Percentiles rank a stretch among this genome's conserved stretches.
phyloP scores from a whole-genome alignment of 2,113 vertebrate species.

The Galemys pyrenaicus region DNA sequence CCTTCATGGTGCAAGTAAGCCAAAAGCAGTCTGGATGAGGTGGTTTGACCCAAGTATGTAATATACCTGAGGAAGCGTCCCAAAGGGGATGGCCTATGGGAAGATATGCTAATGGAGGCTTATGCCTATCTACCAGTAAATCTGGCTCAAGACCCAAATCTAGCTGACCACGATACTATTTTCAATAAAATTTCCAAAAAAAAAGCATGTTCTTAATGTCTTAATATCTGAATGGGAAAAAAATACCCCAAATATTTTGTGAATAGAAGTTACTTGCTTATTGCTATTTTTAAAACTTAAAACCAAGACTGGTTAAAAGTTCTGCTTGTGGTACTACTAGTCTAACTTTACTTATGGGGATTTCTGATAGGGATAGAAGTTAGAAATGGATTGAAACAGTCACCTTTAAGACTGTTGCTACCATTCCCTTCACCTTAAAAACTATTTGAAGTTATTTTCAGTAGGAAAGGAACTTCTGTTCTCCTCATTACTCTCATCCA shows the following conservation, averaged over 20 bases:
- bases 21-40: not conserved
- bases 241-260: not conserved
- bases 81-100: not conserved
- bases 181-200: not conserved
- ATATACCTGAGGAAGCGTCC: accelerated
- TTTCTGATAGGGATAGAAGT: not conserved
- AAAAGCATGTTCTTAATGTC: not conserved
- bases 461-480: not conserved
- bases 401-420: not conserved
- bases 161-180: not conserved
- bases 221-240: not conserved
- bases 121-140: not conserved
- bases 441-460: not conserved
- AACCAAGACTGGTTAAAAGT: not conserved
- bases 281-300: not conserved
- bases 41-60: too few relatives aligned
- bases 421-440: not conserved
- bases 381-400: not conserved
- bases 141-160: not conserved
- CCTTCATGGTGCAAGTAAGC: not conserved
- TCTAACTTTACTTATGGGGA: not conserved
- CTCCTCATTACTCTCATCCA: not conserved
- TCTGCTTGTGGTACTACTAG: not conserved
- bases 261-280: not conserved
- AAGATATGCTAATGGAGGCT: not conserved